Conservation (phyloP, 92 coral and sea anemone species). For the Hydrozoanthus gracilis region DNA sequence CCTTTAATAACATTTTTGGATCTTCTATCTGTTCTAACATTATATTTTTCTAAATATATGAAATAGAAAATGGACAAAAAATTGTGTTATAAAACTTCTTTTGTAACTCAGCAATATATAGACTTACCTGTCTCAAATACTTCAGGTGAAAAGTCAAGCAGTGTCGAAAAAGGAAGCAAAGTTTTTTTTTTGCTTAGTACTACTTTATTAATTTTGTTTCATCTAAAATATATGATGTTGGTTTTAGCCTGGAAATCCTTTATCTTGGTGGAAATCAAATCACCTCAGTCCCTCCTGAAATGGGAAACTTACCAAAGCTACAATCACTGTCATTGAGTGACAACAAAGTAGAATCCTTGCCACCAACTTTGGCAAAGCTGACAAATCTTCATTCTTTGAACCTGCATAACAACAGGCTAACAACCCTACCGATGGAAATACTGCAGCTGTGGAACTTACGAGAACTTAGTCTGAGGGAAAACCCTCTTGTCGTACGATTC, state of each 20-base stretch:
- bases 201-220: neutral
- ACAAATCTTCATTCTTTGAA: slow-evolving; percentile 84
- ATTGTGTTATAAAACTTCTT: no score
- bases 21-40: no score
- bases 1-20: no score
- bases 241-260: slow-evolving; percentile 82
- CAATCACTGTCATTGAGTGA: slow-evolving; percentile 85
- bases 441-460: slow-evolving; percentile 88
- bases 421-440: slow-evolving; percentile 86
- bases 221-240: no score
- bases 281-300: slow-evolving; percentile 76
- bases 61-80: no score
- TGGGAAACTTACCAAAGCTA: slow-evolving; percentile 80
- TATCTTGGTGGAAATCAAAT: slow-evolving; percentile 97
- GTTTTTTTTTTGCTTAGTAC: no score
- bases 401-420: slow-evolving; percentile 91
- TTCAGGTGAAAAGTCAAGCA: no score
- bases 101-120: no score
- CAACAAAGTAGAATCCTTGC: slow-evolving; percentile 82
- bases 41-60: no score
- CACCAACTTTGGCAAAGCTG: slow-evolving; percentile 75
- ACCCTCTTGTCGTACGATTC: slow-evolving; percentile 95
- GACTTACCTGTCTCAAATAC: no score
- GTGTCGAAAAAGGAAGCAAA: no score
- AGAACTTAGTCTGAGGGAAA: slow-evolving; percentile 87